Base-by-base conservation (phyloP, 1,140 invertebrate species). In the Phymastichus coffea region DNA sequence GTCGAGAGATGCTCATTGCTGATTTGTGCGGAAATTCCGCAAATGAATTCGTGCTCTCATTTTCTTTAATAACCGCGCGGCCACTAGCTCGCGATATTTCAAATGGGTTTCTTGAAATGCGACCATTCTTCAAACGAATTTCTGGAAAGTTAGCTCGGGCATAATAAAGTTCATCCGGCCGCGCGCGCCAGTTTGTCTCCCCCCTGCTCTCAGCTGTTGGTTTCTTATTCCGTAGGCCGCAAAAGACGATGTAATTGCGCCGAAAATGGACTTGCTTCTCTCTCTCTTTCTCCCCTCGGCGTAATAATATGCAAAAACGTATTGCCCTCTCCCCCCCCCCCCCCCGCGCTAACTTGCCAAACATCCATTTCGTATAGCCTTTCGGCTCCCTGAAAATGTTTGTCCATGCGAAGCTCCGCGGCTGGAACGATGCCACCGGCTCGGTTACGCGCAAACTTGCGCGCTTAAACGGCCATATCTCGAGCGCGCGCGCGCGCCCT, bases 221-320 rank as follows among this genome's bases (percentile, higher is more conserved):
- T 44, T 44, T 44, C 41, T 44, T 28, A 30, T 20, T n/a, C n/a
- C n/a, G n/a, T n/a, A n/a, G n/a, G n/a, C n/a, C n/a, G n/a, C n/a
- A n/a, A n/a, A n/a, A n/a, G n/a, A 22, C 7, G 2, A 17, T n/a
- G 57, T 52, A 52, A 58, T 58, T 58, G 57, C 48, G 41, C 19
- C 38, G 44, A 35, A n/a, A 58, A 35, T 43, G 56, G 47, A 43
- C 35, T 57, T 49, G 46, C 49, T 46, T 12, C 15, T 30, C 14
- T 17, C n/a, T 30, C n/a, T n/a, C n/a, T n/a, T n/a, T n/a, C n/a
- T 17, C 15, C 22, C n/a, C 44, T 8, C 26, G 14, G 37, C 37
- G 54, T 48, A 48, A 48, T 57, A 57, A 57, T 57, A 57, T 57
- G 54, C 54, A 48, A 44, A 33, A 48, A 48, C 35, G 35, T 48